Evolutionary conservation across 2,797 vertebrate genomes (phyloP), one percentile per base, ranked within the genome.

Genomic region (Phrynocephalus vlangalii): DNA sequence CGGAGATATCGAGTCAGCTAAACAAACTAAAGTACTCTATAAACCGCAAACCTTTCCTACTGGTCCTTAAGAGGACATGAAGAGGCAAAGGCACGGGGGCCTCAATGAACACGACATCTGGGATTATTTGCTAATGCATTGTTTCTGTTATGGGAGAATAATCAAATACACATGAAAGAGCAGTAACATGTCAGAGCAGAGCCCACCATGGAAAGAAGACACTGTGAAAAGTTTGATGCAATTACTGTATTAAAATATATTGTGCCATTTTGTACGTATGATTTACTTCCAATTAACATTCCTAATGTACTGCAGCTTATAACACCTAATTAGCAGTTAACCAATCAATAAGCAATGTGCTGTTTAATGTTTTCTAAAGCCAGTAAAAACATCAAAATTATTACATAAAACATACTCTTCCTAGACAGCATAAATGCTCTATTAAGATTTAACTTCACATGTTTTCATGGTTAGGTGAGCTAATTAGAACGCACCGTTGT

Each of bases 201-300:
- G 30, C 68, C 68, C 72, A 44, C 24, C 6, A n/a, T 30, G 38
- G 22, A 16, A 68, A 38, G 6, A 48, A 77, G 4, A 24, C 6
- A 13, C 0, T 9, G 22, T 73, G 66, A 28, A 71, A 83, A 67
- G 66, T 68, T 44, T 71, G 30, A 38, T 60, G 78, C 38, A 30
- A 70, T 83, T 15, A 87, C 83, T 44, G 38, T 44, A 44, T 44
- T 78, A 78, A 78, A 87, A 33, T 11, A 68, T 5, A 72, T 81
- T 73, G 60, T 83, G n/a, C 63, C 56, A 18, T 68, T 56, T 44
- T 44, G 30, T 77, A 6, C 44, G 38, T 11, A 30, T 22, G 18
- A 66, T 68, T 68, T 50, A 68, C 44, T 85, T 68, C 75, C 73
- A 87, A 56, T 87, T 83, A 83, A 83, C 86, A 83, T 66, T 76